A percentile compares a stretch with the other conserved stretches of the same genome.
Evolutionary conservation across 2,797 vertebrate species (phyloP).

Genomic region (Lepus townsendii): DNA sequence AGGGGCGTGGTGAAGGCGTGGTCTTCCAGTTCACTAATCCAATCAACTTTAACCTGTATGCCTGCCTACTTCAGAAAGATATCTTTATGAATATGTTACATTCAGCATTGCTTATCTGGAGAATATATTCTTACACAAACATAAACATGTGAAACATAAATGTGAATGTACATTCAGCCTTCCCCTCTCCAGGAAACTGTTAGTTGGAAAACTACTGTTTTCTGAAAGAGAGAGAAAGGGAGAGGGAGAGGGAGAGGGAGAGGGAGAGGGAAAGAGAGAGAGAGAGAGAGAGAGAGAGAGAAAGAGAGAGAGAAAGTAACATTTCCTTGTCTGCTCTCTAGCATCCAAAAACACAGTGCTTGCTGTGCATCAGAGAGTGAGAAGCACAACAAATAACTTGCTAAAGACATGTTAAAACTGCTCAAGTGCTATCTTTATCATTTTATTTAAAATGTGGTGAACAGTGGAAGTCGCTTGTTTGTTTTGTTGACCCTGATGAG

Average conservation of each 20-base stretch:
- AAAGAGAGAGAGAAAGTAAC: background rate
- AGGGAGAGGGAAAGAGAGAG: rapidly evolving
- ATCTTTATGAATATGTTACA: background rate
- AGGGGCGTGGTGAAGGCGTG: too few species aligned
- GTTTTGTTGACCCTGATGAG: background rate
- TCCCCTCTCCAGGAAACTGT: background rate
- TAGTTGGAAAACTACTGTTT: background rate
- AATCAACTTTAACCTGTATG: too few species aligned
- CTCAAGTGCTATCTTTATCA: background rate
- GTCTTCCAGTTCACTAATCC: too few species aligned
- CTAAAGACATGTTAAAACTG: background rate
- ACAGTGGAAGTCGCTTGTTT: background rate
- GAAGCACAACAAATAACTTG: background rate
- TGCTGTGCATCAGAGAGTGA: too few species aligned
- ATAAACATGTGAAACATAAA: background rate
- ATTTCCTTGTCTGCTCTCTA: background rate
- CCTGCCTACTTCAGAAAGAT: background rate
- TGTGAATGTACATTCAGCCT: background rate
- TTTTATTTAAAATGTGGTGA: background rate
- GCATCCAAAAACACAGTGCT: background rate
- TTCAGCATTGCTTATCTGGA: background rate
- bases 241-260: too few species aligned
- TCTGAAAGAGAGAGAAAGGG: background rate
- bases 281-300: too few species aligned
- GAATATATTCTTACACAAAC: background rate